Base-by-base conservation (phyloP, 2,888 invertebrate species). In the Campopleginae sp. region DNA sequence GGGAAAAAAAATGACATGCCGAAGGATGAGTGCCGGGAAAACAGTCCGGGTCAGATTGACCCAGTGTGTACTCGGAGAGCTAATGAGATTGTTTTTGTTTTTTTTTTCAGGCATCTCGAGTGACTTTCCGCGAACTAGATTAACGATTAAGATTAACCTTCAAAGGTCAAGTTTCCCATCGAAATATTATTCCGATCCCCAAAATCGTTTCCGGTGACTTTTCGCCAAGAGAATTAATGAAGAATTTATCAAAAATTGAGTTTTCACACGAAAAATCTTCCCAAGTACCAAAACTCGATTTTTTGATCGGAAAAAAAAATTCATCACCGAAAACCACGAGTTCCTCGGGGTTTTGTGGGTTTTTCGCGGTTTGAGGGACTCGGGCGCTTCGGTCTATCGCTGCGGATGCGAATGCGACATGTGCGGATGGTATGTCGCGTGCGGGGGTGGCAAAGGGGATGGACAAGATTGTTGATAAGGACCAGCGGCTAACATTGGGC, bases 321-420 rank as follows among this genome's bases (percentile, higher is more conserved):
- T n/a, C n/a, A n/a, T n/a, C n/a, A n/a, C 33, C 33, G 7, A 38
- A 38, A 38, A 7, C 0, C 0, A 7, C 6, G 38, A 38, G 7
- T 38, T 38, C 7, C 6, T 7, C 14, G 31, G 17, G 27, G 10
- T 70, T 65, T n/a, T 14, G 5, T 27, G 19, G 23, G 5, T 61
- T 74, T n/a, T 38, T 61, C n/a, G n/a, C n/a, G 65, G 7, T 68
- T 17, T 19, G 19, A 51, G 1, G 38, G 38, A 10, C 10, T 58
- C 44, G 8, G 42, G 2, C 19, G 14, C 38, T 42, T 19, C 83
- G 80, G 78, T 95, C 96, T 97, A 97, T 96, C 97, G 97, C 94
- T 97, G 97, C 91, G 97, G 96, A 94, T 97, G 97, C 91, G 96
- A 95, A 93, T 96, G 96, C 88, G 95, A 95, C 95, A 96, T 96